These are phyloP conservation scores for Latrodectus geometricus DNA, from an alignment of 1,140 invertebrate genomes.

Conservation along the genomic window DNA sequence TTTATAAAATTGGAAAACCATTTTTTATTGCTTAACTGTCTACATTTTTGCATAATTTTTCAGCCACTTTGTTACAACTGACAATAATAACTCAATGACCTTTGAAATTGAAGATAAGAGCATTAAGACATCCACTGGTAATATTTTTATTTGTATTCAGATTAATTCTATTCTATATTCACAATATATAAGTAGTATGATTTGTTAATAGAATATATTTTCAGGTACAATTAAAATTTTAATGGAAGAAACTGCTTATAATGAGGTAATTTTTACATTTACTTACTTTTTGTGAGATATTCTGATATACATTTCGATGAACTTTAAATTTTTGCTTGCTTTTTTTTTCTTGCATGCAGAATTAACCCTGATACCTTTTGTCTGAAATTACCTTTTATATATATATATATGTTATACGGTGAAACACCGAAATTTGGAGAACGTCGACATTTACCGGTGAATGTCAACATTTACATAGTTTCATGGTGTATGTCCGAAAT, in stretches of 20 bases:
- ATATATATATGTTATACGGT: too few species aligned
- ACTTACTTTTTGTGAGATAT: too few species aligned
- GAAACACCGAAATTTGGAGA: too few species aligned
- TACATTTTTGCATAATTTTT: constrained; percentile 9
- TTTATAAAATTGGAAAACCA: constrained; percentile 11
- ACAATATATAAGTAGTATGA: too few species aligned
- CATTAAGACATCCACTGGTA: constrained; percentile 40
- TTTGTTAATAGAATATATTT: background rate
- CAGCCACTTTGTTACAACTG: constrained; percentile 45
- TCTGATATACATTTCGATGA: background rate
- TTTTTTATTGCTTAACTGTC: background rate
- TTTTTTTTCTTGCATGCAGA: background rate
- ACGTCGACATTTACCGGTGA: too few species aligned
- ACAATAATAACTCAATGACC: constrained; percentile 10
- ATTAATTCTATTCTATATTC: background rate
- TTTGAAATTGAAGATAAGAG: constrained; percentile 48
- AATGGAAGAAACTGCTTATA: constrained; percentile 51
- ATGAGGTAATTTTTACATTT: constrained; percentile 31
- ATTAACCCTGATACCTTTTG: background rate
- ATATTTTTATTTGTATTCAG: background rate
- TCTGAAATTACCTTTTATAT: background rate
- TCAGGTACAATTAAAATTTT: constrained; percentile 36
- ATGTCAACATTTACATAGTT: too few species aligned
- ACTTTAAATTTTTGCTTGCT: background rate
- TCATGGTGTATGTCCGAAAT: too few species aligned